Conservation (phyloP, 2,888 invertebrate genomes). For the Leucophenga montana region DNA sequence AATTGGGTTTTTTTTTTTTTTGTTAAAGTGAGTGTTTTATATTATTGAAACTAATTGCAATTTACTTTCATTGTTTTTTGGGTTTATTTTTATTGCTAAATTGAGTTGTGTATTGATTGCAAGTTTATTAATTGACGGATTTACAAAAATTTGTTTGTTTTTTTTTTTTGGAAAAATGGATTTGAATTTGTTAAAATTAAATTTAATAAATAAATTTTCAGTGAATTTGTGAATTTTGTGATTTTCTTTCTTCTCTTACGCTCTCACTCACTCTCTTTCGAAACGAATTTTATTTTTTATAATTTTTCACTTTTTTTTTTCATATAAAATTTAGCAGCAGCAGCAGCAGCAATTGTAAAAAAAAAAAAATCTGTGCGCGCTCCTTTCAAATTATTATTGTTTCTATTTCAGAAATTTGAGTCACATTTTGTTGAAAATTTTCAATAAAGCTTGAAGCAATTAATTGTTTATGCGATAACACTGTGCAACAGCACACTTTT, state of each 20-base stretch:
- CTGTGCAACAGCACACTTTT: too few relatives aligned
- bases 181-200: conserved; percentile 7
- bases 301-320: conserved; percentile 52
- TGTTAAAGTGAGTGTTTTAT: too few relatives aligned
- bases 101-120: not conserved
- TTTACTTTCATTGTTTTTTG: conserved; percentile 3
- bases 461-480: too few relatives aligned
- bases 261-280: conserved; percentile 22
- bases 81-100: conserved; percentile 2
- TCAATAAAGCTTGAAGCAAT: conserved; percentile 19
- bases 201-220: not conserved
- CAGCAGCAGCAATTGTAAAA: too few relatives aligned
- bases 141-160: too few relatives aligned
- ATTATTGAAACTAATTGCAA: not conserved
- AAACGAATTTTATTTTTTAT: conserved; percentile 34
- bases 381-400: conserved; percentile 16
- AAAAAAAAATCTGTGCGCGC: conserved; percentile 20
- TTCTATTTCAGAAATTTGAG: not conserved
- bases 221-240: conserved; percentile 20
- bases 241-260: conserved; percentile 30
- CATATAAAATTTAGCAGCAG: conserved; percentile 36
- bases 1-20: not conserved
- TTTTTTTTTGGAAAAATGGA: conserved; percentile 20
- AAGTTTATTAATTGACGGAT: conserved; percentile 7
- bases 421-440: conserved; percentile 3